These are phyloP conservation scores for Parelbella ahira DNA, from an alignment of 2,888 invertebrate genomes.

Conservation along the genomic window DNA sequence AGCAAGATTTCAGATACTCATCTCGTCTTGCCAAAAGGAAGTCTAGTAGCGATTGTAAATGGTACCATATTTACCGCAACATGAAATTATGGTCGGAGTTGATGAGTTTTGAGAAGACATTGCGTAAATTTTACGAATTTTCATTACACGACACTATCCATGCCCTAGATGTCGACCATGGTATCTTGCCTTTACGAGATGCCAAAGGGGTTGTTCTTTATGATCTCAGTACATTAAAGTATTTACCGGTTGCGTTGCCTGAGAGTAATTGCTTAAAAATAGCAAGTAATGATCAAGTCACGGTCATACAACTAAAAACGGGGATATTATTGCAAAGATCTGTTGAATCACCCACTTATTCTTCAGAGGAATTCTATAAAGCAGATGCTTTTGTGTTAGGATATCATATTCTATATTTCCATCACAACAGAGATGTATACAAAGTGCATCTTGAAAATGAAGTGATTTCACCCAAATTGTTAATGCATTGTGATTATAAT, in stretches of 20 bases:
- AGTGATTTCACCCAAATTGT: constrained; percentile 43
- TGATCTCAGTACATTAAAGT: constrained; percentile 50
- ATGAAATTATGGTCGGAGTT: constrained; percentile 51
- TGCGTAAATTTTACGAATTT: constrained; percentile 57
- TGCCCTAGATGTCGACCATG: constrained; percentile 48
- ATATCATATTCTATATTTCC: constrained; percentile 46
- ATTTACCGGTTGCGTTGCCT: constrained; percentile 54
- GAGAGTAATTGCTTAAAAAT: constrained; percentile 54
- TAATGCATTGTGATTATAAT: constrained; percentile 50
- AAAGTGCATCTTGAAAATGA: constrained; percentile 44
- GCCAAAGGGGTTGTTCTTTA: constrained; percentile 52
- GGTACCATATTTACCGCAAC: constrained; percentile 63
- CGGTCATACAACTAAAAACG: constrained; percentile 50
- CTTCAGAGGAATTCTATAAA: constrained; percentile 51
- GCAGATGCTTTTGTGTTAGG: constrained; percentile 56
- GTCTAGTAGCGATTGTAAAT: constrained; percentile 46
- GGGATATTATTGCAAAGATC: constrained; percentile 52
- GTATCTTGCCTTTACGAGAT: constrained; percentile 55
- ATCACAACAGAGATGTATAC: constrained; percentile 49
- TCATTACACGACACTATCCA: constrained; percentile 50
- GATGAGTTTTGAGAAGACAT: constrained; percentile 36
- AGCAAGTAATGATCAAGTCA: constrained; percentile 48
- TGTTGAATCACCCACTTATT: constrained; percentile 37
- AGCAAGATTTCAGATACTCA: constrained; percentile 46
- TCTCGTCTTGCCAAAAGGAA: constrained; percentile 59